Evolutionary conservation across 2,888 invertebrate genomes (phyloP).

Genomic region (Unio pictorum): DNA sequence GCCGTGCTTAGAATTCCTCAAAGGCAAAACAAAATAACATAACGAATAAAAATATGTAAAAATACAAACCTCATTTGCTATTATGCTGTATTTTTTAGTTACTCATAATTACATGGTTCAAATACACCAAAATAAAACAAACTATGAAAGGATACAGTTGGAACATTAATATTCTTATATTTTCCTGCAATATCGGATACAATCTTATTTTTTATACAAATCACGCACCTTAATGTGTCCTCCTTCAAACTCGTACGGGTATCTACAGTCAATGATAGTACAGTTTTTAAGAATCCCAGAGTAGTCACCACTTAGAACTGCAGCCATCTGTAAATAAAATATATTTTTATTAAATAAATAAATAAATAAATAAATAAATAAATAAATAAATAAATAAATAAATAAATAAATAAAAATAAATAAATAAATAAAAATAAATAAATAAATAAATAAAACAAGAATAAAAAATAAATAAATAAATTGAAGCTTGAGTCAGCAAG

Average conservation of each 20-base stretch:
- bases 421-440: not conserved
- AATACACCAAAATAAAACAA: too few species aligned
- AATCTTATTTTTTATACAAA: not conserved
- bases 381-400: not conserved
- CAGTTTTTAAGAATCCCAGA: conserved; percentile 78
- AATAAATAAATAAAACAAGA: conserved; percentile 7
- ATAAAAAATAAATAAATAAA: not conserved
- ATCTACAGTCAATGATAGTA: conserved; percentile 91
- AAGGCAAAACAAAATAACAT: too few species aligned
- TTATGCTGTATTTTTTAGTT: too few species aligned
- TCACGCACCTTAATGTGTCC: conserved; percentile 82
- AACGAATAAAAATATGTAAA: too few species aligned
- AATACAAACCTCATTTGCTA: too few species aligned
- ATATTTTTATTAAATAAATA: conserved; percentile 3
- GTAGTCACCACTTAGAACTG: conserved; percentile 82
- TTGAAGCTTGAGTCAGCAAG: too few species aligned
- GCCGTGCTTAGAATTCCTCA: too few species aligned
- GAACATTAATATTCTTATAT: too few species aligned
- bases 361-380: not conserved
- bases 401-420: not conserved
- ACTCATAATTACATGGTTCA: too few species aligned
- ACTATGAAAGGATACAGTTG: too few species aligned
- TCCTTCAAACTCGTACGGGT: conserved; percentile 94
- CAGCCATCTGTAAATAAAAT: conserved; percentile 37
- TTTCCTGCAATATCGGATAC: too few species aligned